phyloP scores from a whole-genome alignment of 2,888 invertebrate species.

The Cloeon dipterum region DNA sequence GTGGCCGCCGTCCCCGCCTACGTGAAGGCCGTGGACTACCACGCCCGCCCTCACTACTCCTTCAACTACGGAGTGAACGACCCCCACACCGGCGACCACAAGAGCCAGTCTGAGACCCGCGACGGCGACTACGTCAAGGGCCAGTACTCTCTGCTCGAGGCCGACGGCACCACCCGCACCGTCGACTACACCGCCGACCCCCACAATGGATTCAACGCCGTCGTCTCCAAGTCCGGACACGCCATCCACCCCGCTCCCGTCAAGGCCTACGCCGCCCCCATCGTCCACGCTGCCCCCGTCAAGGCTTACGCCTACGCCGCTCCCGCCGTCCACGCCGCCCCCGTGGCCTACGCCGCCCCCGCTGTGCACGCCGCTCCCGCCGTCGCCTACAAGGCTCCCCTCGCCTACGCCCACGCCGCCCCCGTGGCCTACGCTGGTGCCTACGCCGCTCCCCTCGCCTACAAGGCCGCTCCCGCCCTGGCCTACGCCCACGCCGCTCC shows the following conservation, averaged over 20 bases:
- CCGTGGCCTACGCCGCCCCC: not conserved
- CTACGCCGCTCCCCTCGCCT: too few relatives aligned
- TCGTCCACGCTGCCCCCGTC: not conserved
- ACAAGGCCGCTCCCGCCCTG: not conserved
- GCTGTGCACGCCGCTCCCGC: not conserved
- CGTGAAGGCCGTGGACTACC: not conserved
- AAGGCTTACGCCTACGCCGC: not conserved
- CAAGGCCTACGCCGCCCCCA: too few relatives aligned
- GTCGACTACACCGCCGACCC: conserved; percentile 5
- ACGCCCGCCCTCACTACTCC: conserved; percentile 6
- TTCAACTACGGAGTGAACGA: conserved; percentile 8
- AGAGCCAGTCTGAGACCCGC: conserved; percentile 7
- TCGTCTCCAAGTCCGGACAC: conserved; percentile 4
- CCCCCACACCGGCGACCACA: conserved; percentile 7
- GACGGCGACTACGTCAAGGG: conserved; percentile 7
- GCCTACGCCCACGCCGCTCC: not conserved
- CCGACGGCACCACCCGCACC: conserved; percentile 5
- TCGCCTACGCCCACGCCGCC: not conserved
- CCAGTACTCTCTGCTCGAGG: conserved; percentile 5
- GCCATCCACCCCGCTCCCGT: conserved; percentile 3
- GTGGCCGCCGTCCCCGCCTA: not conserved
- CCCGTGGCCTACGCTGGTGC: too few relatives aligned
- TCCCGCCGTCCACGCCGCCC: not conserved
- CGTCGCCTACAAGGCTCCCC: too few relatives aligned
- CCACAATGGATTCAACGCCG: conserved; percentile 5